Conservation (phyloP, 2,888 invertebrate genomes). For the Luffia ferchaultella region DNA sequence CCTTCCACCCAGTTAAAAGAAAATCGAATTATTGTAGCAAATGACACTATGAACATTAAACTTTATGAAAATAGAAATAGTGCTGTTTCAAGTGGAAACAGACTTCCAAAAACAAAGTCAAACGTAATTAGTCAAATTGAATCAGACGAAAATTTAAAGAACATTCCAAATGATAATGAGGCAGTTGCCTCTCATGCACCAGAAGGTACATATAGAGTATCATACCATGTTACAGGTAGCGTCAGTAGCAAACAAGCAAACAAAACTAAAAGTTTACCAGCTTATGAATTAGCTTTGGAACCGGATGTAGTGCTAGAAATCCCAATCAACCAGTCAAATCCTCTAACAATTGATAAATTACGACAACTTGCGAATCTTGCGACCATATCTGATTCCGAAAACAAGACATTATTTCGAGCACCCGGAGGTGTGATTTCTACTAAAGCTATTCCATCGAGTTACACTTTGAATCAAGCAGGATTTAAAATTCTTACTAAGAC, state of each 20-base stretch:
- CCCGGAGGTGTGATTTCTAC: conserved; percentile 64
- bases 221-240: conserved; percentile 57
- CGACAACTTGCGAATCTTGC: conserved; percentile 65
- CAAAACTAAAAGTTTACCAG: conserved; percentile 46
- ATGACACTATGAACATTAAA: conserved; percentile 26
- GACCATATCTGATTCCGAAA: conserved; percentile 58
- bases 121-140: conserved; percentile 23
- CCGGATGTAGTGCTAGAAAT: conserved; percentile 55
- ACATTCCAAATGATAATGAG: conserved; percentile 14
- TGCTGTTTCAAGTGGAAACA: conserved; percentile 27
- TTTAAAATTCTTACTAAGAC: conserved; percentile 73
- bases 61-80: conserved; percentile 12
- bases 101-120: conserved; percentile 46
- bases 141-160: conserved; percentile 5
- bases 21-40: conserved; percentile 15
- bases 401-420: conserved; percentile 53
- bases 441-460: conserved; percentile 68
- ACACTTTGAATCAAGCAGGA: conserved; percentile 70
- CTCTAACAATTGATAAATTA: conserved; percentile 51
- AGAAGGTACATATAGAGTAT: conserved; percentile 52
- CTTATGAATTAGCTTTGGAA: conserved; percentile 49
- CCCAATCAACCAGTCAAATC: conserved; percentile 43
- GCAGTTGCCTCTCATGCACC: conserved; percentile 33
- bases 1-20: not conserved
- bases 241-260: conserved; percentile 58